Evolutionary conservation across 53 echinoderm and acorn worm genomes (phyloP).

Genomic region (Echinometra lucunter): DNA sequence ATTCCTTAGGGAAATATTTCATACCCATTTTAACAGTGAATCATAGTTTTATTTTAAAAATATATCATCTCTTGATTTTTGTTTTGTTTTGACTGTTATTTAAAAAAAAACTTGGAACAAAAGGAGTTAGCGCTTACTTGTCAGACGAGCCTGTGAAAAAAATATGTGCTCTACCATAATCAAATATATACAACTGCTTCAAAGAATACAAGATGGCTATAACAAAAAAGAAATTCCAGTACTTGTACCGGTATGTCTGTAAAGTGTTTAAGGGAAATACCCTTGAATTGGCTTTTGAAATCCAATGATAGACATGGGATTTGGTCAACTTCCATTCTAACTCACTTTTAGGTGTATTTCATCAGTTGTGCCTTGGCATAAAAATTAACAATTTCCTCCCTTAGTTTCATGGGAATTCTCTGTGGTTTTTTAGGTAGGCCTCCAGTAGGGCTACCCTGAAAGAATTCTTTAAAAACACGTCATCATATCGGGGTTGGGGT

Average conservation of each 20-base stretch:
- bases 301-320: not conserved
- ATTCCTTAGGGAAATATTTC: too few species aligned
- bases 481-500: not conserved
- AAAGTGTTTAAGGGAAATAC: too few species aligned
- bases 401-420: not conserved
- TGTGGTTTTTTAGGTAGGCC: not conserved
- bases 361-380: not conserved
- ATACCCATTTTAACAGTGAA: too few species aligned
- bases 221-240: not conserved
- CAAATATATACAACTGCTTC: too few species aligned
- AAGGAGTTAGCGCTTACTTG: too few species aligned
- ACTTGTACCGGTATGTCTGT: not conserved
- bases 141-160: too few species aligned
- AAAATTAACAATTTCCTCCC: constrained; percentile 25
- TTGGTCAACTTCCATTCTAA: not conserved
- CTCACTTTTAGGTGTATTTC: not conserved
- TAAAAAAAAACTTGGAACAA: too few species aligned
- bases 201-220: too few species aligned
- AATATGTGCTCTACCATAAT: too few species aligned
- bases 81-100: too few species aligned
- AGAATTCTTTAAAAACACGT: not conserved
- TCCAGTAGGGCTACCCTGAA: not conserved
- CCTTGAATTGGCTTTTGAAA: not conserved
- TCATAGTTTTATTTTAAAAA: too few species aligned
- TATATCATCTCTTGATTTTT: too few species aligned